Conservation (phyloP, 2,797 vertebrate species). For the Aldrovandia affinis region DNA sequence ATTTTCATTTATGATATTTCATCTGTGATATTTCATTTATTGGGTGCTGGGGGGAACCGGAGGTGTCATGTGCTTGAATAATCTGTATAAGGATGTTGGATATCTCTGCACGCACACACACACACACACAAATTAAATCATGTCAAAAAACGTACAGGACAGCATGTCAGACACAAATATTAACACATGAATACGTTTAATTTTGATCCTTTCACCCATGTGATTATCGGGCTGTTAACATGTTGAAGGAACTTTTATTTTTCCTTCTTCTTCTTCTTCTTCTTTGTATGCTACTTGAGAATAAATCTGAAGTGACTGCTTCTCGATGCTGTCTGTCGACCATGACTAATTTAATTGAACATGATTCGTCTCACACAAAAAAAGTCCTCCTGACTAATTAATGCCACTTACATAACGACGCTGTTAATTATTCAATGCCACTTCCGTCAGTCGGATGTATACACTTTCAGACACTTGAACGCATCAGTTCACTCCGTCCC, state of each 20-base stretch:
- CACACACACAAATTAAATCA: too few species aligned
- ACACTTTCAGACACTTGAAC: constrained; percentile 9
- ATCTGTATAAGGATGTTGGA: background rate
- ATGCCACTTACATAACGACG: background rate
- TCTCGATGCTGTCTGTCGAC: constrained; percentile 22
- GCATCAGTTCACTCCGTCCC: background rate
- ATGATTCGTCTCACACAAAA: constrained; percentile 18
- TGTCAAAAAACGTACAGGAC: background rate
- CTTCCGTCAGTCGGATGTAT: constrained; percentile 15
- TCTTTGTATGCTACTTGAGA: background rate
- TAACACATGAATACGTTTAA: background rate
- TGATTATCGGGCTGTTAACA: background rate
- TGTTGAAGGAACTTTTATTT: background rate
- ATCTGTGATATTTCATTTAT: too few species aligned
- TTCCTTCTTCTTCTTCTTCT: background rate
- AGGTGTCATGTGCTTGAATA: background rate
- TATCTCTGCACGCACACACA: background rate
- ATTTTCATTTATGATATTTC: too few species aligned
- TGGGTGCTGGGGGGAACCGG: too few species aligned
- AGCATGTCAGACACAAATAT: constrained; percentile 5
- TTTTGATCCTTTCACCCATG: background rate
- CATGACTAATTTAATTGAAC: constrained; percentile 26
- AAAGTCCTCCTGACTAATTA: constrained; percentile 24
- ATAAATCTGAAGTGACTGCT: constrained; percentile 16
- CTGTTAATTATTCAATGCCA: constrained; percentile 10